Base-by-base conservation (phyloP, 1,140 invertebrate species). In the Drusus annulatus region DNA sequence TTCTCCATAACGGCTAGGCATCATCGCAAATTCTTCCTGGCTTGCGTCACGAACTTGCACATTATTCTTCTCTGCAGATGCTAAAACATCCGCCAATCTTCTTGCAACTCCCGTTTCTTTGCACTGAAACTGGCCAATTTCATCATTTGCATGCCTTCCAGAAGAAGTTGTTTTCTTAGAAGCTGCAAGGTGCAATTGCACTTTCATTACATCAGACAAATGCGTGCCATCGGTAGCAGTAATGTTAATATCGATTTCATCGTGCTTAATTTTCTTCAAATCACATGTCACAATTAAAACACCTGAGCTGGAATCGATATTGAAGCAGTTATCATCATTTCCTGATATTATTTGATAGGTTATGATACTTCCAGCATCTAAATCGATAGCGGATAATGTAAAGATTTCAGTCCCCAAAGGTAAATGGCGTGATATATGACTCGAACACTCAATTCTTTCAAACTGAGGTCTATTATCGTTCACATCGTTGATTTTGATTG, bases 401-500 rank as follows among this genome's bases (percentile, higher is more conserved):
- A 97, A 92, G 21, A 98, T 91, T 86, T 96, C 95, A 1, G 93
- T 91, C 0, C 94, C 94, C 54, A 96, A 92, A 0, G 94, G 91
- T 1, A 95, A 90, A 82, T 93, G 92, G 23, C 94, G 88, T 0
- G 93, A 92, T 21, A 98, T 88, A 84, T 94, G 93, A 0, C 95
- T 95, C 15, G 91, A 88, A 86, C 96, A 98, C 83, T 95, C 93
- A 8, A 94, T 86, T 80, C 92, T 92, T 84, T 94, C 93, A 85
- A 95, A 95, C 85, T 95, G 93, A 0, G 97, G 96, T 56, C 95
- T 88, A 86, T 98, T 97, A 84, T 98, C 97, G 88, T 98, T 98
- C 0, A 96, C 91, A 87, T 97, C 95, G 56, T 91, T 91, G 3
- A 98, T 85, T 80, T 91, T 92, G 15, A 98, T 93, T 68, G 91